Percentiles rank a stretch among this genome's conserved stretches.
Evolutionary conservation across 92 coral and sea anemone species (phyloP).

Genomic region (Muricea muricata): DNA sequence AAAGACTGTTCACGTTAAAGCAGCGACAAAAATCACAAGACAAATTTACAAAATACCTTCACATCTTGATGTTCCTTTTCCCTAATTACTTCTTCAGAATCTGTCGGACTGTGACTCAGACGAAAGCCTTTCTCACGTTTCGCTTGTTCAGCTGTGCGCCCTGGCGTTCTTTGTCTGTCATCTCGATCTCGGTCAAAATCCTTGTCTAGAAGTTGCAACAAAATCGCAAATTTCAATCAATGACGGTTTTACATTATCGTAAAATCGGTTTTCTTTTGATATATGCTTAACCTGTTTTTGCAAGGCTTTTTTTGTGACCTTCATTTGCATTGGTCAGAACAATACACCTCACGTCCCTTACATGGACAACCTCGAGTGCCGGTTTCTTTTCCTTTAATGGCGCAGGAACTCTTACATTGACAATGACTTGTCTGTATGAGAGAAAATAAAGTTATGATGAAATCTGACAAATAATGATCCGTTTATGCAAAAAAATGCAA

Average conservation of each 20-base stretch:
- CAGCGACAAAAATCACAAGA: no score
- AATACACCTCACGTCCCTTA: slow-evolving; percentile 10
- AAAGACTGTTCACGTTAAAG: no score
- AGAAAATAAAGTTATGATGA: no score
- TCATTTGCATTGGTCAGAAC: background rate
- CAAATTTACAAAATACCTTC: background rate
- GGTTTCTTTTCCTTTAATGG: slow-evolving; percentile 13
- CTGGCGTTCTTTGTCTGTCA: background rate
- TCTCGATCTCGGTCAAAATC: background rate
- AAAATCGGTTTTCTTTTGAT: background rate
- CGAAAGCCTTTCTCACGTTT: background rate
- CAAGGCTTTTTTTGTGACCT: slow-evolving; percentile 18
- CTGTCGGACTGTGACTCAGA: background rate
- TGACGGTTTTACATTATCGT: no score
- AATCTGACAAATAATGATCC: background rate
- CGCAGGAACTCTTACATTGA: slow-evolving; percentile 25
- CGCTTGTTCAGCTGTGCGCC: background rate
- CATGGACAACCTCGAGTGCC: slow-evolving; percentile 33
- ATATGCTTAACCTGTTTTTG: slow-evolving; percentile 26
- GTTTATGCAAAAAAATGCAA: background rate
- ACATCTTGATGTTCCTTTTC: background rate
- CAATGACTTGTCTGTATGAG: background rate
- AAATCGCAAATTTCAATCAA: no score
- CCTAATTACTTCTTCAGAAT: background rate
- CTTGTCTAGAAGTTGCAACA: background rate